Evolutionary conservation across 1,140 invertebrate species (phyloP).

Genomic region (Drosophila arawakana): DNA sequence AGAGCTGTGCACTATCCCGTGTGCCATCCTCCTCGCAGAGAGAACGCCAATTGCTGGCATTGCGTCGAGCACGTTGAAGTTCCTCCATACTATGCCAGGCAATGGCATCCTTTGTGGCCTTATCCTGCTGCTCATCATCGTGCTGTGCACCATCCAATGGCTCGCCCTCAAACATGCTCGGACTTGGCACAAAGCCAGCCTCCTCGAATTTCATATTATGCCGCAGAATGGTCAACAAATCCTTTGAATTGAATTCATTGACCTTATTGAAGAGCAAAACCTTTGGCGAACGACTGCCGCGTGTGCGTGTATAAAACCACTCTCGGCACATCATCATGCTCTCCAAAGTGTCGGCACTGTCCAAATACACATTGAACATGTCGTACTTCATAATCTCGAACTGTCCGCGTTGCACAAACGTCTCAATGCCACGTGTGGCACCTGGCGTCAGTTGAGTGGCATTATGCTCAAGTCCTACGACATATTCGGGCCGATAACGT

Average conservation of each 20-base stretch:
- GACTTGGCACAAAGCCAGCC: conserved; percentile 92
- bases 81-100: conserved; percentile 84
- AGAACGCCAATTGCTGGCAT: conserved; percentile 87
- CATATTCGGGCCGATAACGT: conserved; percentile 56
- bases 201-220: conserved; percentile 87
- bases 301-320: conserved; percentile 90
- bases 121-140: conserved; percentile 25
- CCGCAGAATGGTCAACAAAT: conserved; percentile 88
- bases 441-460: conserved; percentile 52
- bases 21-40: conserved; percentile 67
- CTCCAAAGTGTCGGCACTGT: conserved; percentile 97
- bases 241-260: conserved; percentile 89
- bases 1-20: conserved; percentile 56
- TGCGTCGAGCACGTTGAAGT: conserved; percentile 86
- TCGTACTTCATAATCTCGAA: conserved; percentile 87
- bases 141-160: conserved; percentile 3
- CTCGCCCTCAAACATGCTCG: conserved; percentile 75
- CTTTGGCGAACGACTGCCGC: conserved; percentile 82
- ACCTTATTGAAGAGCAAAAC: conserved; percentile 95
- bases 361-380: conserved; percentile 90
- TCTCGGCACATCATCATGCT: conserved; percentile 93
- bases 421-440: conserved; percentile 85
- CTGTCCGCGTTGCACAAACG: conserved; percentile 89
- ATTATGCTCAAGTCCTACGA: conserved; percentile 47
- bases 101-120: conserved; percentile 26